Conservation (phyloP, 2,113 vertebrate genomes). For the Cheirogaleus medius region DNA sequence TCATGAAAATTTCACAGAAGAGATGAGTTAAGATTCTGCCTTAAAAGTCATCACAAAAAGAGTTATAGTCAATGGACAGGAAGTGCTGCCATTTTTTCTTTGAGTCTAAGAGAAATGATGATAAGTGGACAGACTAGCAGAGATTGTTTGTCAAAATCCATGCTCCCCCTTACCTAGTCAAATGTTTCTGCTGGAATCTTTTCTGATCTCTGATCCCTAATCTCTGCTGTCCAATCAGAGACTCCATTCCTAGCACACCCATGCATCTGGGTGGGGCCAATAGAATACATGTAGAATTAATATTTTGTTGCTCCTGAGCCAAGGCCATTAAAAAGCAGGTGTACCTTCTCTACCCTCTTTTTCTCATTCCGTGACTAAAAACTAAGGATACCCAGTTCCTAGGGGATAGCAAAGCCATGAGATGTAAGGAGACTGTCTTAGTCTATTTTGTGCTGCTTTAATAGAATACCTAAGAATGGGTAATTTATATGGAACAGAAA, state of each 20-base stretch:
- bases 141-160: not conserved
- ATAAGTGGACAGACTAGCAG: not conserved
- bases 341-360: not conserved
- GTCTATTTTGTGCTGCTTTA: not conserved
- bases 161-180: not conserved
- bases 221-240: not conserved
- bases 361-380: not conserved
- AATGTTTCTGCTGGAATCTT: not conserved
- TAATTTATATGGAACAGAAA: not conserved
- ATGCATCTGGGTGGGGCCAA: not conserved
- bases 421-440: not conserved
- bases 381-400: not conserved
- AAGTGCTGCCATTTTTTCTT: conserved; percentile 10
- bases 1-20: not conserved
- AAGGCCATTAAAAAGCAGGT: not conserved
- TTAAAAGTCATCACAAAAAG: not conserved
- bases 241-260: not conserved
- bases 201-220: not conserved
- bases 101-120: not conserved
- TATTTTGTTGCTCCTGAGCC: not conserved
- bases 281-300: not conserved
- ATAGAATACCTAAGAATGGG: not conserved
- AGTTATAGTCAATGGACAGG: not conserved
- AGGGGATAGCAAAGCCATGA: not conserved
- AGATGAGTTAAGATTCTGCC: not conserved